Evolutionary conservation across 2,113 vertebrate genomes (phyloP).

Genomic region (Pangasianodon hypophthalmus): DNA sequence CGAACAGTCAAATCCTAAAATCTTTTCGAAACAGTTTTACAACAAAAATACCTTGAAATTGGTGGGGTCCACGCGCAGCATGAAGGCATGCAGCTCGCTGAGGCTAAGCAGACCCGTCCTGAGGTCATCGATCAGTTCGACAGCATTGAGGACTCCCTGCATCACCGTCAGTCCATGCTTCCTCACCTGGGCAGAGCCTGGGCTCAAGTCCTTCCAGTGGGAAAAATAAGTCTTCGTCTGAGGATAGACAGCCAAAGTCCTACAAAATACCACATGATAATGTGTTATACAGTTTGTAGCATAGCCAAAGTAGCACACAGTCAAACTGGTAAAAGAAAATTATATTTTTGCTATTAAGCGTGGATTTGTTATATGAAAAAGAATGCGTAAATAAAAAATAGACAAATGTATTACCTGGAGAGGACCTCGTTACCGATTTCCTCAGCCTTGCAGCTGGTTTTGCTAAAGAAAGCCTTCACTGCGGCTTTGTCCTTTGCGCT

Average conservation of each 20-base stretch:
- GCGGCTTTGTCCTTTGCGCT: neutral
- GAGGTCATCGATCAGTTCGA: neutral
- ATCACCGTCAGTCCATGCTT: neutral
- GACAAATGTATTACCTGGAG: neutral
- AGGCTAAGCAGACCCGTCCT: neutral
- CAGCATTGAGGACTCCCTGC: neutral
- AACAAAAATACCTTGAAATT: neutral
- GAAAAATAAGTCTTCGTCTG: neutral
- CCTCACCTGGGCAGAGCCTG: neutral
- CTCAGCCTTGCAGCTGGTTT: neutral
- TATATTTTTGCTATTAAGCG: neutral
- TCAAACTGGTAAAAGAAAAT: neutral
- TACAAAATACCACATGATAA: neutral
- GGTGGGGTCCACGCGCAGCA: neutral
- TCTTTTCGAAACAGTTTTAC: neutral
- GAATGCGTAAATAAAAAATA: neutral
- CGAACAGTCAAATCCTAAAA: neutral
- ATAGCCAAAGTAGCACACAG: neutral
- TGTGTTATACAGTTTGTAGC: neutral
- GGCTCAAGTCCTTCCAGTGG: neutral
- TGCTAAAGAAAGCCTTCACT: neutral
- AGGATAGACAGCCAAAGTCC: neutral
- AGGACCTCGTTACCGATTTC: neutral
- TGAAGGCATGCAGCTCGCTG: conserved; percentile 1
- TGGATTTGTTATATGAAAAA: neutral